Evolutionary conservation across 2,113 vertebrate species (phyloP).

Genomic region (Dasyurus viverrinus): DNA sequence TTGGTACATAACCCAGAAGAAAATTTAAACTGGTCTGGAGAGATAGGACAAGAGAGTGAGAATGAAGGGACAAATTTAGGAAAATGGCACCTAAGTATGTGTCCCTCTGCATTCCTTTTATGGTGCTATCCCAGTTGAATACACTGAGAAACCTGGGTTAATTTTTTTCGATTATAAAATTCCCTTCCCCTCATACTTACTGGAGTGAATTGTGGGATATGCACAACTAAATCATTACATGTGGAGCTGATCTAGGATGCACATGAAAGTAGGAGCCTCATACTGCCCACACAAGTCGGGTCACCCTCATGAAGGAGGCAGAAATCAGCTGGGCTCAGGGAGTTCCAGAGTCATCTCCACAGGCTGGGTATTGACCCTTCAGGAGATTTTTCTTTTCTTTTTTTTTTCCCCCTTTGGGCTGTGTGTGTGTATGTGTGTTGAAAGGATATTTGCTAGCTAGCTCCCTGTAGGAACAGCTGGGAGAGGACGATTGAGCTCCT

Average conservation of each 20-base stretch:
- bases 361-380: too few species aligned
- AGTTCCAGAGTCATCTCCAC: too few species aligned
- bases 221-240: not conserved
- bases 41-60: not conserved
- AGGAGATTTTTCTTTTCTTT: too few species aligned
- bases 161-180: not conserved
- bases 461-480: not conserved
- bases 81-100: not conserved
- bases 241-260: not conserved
- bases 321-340: too few species aligned
- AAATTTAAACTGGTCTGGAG: not conserved
- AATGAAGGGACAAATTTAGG: not conserved
- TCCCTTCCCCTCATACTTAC: not conserved
- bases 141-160: not conserved
- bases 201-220: not conserved
- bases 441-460: not conserved
- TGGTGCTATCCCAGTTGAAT: not conserved
- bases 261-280: too few species aligned
- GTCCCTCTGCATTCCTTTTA: not conserved
- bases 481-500: not conserved
- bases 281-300: too few species aligned
- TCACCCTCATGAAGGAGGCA: too few species aligned
- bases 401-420: too few species aligned
- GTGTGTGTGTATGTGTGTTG: too few species aligned
- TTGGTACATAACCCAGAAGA: not conserved